A percentile compares a stretch with the other conserved stretches of the same genome.
phyloP scores from a whole-genome alignment of 2,113 vertebrate species.

The Sapajus apella region DNA sequence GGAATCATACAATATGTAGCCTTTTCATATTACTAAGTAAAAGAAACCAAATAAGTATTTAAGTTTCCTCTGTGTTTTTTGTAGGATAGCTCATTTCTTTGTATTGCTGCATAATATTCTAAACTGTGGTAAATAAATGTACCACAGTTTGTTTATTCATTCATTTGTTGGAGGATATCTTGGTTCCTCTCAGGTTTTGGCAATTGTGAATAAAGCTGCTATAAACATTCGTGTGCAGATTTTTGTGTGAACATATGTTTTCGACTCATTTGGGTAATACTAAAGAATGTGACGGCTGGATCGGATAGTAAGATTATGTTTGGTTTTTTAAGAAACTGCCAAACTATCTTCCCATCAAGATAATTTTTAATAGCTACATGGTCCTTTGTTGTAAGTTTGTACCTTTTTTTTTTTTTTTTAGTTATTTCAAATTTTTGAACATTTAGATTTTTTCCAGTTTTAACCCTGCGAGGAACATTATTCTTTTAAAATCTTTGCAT shows the following conservation, averaged over 20 bases:
- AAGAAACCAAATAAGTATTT: neutral
- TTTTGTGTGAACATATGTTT: neutral
- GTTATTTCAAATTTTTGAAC: neutral
- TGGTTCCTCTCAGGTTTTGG: neutral
- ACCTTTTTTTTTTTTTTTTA: neutral
- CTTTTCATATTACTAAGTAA: neutral
- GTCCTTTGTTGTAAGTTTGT: neutral
- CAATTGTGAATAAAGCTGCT: neutral
- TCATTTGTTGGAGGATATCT: neutral
- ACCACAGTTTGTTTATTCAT: neutral
- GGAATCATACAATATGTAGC: neutral
- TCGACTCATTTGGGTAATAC: neutral
- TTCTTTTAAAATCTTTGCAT: neutral
- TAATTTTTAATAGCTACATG: neutral
- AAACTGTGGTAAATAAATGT: neutral
- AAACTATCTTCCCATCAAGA: neutral
- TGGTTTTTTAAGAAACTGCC: neutral
- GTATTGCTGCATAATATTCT: neutral
- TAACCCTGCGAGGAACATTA: neutral
- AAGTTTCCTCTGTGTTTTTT: neutral
- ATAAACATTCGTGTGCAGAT: neutral
- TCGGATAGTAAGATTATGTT: neutral
- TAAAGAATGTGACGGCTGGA: neutral
- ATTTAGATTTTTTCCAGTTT: neutral
- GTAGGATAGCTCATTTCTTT: neutral